Evolutionary conservation across 92 coral and sea anemone species (phyloP), one percentile per base, ranked within the genome.

Genomic region (Virgularia gustaviana): DNA sequence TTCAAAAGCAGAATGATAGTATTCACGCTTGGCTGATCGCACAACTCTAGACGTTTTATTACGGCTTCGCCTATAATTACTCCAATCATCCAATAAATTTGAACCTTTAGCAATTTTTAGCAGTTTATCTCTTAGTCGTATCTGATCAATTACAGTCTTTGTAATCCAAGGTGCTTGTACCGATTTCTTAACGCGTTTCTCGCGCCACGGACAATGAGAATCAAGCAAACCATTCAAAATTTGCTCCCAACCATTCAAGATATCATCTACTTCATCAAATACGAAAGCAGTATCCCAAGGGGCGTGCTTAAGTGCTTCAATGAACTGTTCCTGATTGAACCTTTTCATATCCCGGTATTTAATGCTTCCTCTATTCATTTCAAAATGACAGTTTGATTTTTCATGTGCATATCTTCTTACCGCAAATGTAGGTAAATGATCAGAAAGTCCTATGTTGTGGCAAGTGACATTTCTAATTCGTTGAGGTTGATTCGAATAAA

Each of bases 121-220:
- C 32, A 78, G 44, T 11, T 32, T 43, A 51, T 78, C 77, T 31
- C 83, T 78, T 63, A 65, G 20, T 1, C 41, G 39, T 0, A 83
- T 70, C 45, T 76, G 86, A 29, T 72, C 9, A 47, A 83, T 45
- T 28, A 83, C 65, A 0, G 47, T 38, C 37, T 82, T 80, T 10
- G 82, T 79, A 70, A 87, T 80, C 91, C 95, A 88, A n/a, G 89
- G 87, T 16, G 85, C 87, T 71, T 85, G 89, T 8, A 45, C 71
- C 0, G 61, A 56, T 28, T 57, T 71, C 42, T 73, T 62, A 19
- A 88, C 85, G 23, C 85, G 84, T 65, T 88, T 85, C 54, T 63
- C 78, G 2, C 83, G 89, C 86, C 89, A 88, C 18, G 83, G 95
- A 85, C 95, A 85, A 81, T 75, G 85, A 37, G 58, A n/a, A 35